Conservation (phyloP, 2,113 vertebrate genomes). For the Thalassarche chlororhynchos region DNA sequence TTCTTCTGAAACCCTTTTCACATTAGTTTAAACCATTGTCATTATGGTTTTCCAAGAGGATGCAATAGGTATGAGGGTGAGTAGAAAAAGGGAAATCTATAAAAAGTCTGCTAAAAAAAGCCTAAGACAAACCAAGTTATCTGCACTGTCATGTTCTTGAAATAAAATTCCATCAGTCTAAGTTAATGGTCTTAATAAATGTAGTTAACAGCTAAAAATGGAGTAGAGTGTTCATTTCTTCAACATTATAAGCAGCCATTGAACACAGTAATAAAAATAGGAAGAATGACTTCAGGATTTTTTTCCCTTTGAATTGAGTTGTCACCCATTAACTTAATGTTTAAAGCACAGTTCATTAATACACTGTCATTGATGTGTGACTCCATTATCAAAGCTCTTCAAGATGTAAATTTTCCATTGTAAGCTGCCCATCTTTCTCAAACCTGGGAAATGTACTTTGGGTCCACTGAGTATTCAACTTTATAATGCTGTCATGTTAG, state of each 20-base stretch:
- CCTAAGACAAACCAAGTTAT: slow-evolving; percentile 9
- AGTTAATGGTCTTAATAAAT: slow-evolving; percentile 43
- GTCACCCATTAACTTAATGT: background rate
- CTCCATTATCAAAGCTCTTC: slow-evolving; percentile 10
- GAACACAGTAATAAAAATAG: slow-evolving; percentile 42
- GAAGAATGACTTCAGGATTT: slow-evolving; percentile 1
- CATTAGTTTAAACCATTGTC: background rate
- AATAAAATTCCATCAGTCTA: slow-evolving; percentile 41
- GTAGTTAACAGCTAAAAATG: slow-evolving; percentile 48
- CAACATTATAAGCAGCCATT: slow-evolving; percentile 1
- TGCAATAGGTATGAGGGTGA: background rate
- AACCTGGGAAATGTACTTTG: background rate
- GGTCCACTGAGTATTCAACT: background rate
- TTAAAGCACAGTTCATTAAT: slow-evolving; percentile 46
- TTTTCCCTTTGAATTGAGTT: slow-evolving; percentile 20
- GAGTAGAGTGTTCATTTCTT: slow-evolving; percentile 28
- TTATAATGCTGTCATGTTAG: background rate
- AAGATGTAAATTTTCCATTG: background rate
- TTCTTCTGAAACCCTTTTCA: background rate
- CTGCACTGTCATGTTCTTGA: background rate
- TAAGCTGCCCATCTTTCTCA: background rate
- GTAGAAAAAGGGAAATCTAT: background rate
- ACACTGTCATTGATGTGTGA: slow-evolving; percentile 4
- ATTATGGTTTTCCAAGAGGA: background rate
- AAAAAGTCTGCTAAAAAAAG: slow-evolving; percentile 30